Evolutionary conservation across 2,888 invertebrate species (phyloP), one percentile per base, ranked within the genome.

Genomic region (Notodonta dromedarius): DNA sequence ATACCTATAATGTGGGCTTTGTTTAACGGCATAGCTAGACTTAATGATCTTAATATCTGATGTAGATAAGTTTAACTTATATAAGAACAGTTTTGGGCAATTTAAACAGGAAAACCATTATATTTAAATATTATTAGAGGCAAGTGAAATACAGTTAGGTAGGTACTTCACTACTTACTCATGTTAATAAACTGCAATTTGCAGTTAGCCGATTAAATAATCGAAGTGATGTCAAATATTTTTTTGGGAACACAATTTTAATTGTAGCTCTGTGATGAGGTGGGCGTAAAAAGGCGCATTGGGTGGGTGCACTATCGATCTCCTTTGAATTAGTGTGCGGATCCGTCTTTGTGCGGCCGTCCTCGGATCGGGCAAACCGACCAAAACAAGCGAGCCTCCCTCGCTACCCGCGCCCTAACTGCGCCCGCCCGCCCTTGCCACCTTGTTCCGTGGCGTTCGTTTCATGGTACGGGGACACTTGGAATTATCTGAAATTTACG

Each of bases 321-420:
- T 92, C 86, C 82, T 89, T 90, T 90, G 91, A 93, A 93, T 93
- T 93, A 93, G 93, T 92, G 93, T 90, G 90, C 91, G 91, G 89
- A 91, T 92, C 93, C 91, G 93, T 93, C 93, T 93, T 93, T 93
- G 91, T 92, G 90, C 74, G 78, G 80, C 90, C 90, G 90, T 88
- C 86, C 89, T 90, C 88, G 88, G 84, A 90, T 90, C 89, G 88
- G 83, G 90, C 89, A 94, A 94, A 94, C 91, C 93, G 93, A 93
- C 94, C 93, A 93, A 94, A 93, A 93, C 94, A 92, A 92, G 85
- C 84, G 74, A 69, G 76, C 80, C 80, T 76, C 83, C 84, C 74
- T 67, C 79, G 73, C 70, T 78, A 77, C 78, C 79, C 84, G 70
- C 84, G 74, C 75, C 63, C 76, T 73, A 78, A 69, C 78, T 73